These are phyloP conservation scores for Herpetotheres cachinnans DNA, from an alignment of 2,113 vertebrate genomes.

Conservation along the genomic window DNA sequence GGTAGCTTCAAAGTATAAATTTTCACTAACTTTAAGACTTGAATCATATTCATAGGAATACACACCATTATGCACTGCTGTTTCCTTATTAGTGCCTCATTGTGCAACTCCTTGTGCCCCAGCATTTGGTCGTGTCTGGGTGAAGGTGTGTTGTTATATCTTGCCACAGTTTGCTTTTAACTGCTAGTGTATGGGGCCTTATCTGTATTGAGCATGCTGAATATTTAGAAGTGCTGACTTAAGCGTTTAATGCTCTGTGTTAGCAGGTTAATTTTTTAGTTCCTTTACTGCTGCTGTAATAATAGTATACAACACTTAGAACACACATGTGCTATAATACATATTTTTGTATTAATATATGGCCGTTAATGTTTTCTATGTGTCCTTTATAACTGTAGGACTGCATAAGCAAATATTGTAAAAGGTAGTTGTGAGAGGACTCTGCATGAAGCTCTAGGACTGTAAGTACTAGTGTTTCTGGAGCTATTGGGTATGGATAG, in stretches of 20 bases:
- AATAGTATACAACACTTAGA: neutral
- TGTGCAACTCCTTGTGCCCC: neutral
- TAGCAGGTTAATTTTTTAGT: neutral
- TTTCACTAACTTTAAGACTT: neutral
- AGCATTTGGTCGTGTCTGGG: neutral
- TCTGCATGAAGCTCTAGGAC: neutral
- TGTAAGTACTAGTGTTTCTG: neutral
- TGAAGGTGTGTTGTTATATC: neutral
- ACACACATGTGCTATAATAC: neutral
- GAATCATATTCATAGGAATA: neutral
- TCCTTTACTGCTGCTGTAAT: neutral
- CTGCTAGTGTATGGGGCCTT: neutral
- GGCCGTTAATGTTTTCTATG: neutral
- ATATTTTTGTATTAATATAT: neutral
- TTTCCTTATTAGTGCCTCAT: neutral
- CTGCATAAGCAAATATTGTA: neutral
- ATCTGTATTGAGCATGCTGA: neutral
- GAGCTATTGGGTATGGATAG: neutral
- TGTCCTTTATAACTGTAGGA: neutral
- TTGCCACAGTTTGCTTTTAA: neutral
- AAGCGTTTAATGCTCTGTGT: neutral
- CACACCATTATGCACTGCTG: fast-evolving
- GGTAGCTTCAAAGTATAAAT: neutral
- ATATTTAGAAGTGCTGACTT: neutral
- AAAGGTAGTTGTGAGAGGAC: neutral